Conservation (phyloP, 1,140 invertebrate genomes). For the Pollicipes pollicipes region DNA sequence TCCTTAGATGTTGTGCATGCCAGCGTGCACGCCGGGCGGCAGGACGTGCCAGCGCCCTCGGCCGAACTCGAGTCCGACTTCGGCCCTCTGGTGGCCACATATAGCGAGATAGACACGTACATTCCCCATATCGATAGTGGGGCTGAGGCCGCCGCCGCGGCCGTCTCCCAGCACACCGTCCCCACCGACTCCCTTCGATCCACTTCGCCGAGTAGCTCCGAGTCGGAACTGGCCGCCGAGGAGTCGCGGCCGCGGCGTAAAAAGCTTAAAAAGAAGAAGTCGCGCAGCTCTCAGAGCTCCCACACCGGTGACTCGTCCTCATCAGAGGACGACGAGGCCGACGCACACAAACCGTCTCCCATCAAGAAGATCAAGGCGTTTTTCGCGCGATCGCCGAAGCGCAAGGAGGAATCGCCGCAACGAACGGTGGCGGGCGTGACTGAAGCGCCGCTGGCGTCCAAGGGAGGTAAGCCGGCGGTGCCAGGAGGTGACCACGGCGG, state of each 20-base stretch:
- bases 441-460: neutral
- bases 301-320: neutral
- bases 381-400: neutral
- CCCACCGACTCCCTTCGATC: neutral
- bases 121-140: constrained; percentile 2
- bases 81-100: neutral
- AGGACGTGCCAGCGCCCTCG: neutral
- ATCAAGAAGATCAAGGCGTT: neutral
- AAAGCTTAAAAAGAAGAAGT: neutral
- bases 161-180: neutral
- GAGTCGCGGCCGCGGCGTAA: neutral
- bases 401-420: neutral
- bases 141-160: neutral
- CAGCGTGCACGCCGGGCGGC: neutral
- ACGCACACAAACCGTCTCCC: neutral
- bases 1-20: neutral
- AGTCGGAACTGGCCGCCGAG: neutral
- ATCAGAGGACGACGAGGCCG: neutral
- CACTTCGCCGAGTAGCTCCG: neutral
- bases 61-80: constrained; percentile 4
- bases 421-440: too few relatives aligned
- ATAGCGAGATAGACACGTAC: neutral
- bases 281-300: neutral
- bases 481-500: neutral
- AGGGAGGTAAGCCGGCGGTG: neutral